Percentiles rank a stretch among this genome's conserved stretches.
Conservation (phyloP, 2,113 vertebrate species). For the Gobiocypris rarus region DNA sequence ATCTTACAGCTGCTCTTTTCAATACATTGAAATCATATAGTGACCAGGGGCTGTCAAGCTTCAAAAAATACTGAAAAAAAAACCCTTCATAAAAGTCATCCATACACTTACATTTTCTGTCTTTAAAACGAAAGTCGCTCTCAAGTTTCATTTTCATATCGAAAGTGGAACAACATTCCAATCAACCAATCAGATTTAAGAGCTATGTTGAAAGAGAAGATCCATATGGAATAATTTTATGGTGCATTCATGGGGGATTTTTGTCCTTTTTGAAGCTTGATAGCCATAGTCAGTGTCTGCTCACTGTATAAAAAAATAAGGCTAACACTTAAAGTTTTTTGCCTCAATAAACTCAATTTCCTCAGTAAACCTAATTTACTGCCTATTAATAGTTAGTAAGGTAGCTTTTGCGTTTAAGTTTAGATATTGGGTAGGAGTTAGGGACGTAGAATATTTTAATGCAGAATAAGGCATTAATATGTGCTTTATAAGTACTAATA, state of each 20-base stretch:
- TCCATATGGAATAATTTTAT: neutral
- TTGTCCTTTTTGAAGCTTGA: neutral
- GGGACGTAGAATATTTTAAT: too few species aligned
- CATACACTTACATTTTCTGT: neutral
- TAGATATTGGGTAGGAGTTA: too few species aligned
- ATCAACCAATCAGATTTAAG: neutral
- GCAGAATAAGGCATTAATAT: too few species aligned
- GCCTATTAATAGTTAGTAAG: too few species aligned
- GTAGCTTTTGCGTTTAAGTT: too few species aligned
- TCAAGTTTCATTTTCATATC: neutral
- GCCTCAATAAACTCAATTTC: too few species aligned
- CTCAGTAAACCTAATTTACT: too few species aligned
- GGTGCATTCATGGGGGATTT: neutral
- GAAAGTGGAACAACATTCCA: too few species aligned
- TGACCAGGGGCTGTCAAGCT: neutral
- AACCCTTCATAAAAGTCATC: neutral
- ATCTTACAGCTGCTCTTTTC: conserved; percentile 1
- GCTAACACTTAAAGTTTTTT: too few species aligned
- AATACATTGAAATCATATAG: neutral
- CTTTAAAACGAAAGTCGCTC: neutral
- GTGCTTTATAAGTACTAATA: too few species aligned
- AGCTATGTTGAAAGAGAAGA: neutral
- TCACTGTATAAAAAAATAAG: neutral
- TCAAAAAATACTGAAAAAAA: neutral
- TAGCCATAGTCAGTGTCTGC: neutral